Conservation (phyloP, 2,113 vertebrate genomes). For the Phocoena sinus region DNA sequence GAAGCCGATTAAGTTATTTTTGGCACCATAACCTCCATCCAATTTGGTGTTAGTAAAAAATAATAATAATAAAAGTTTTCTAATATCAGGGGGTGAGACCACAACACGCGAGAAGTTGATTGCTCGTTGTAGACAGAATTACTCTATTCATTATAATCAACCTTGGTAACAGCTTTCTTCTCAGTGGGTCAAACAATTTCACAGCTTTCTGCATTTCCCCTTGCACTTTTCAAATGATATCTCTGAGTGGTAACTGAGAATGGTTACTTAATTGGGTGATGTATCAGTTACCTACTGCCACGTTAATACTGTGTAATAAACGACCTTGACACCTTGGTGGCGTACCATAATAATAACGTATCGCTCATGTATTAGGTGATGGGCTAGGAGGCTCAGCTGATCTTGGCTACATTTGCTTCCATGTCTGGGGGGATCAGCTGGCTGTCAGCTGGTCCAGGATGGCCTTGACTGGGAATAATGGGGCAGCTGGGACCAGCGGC, state of each 20-base stretch:
- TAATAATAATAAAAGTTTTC: neutral
- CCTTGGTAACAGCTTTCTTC: neutral
- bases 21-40: neutral
- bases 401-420: neutral
- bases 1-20: constrained; percentile 50
- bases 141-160: accelerated
- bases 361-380: neutral
- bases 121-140: neutral
- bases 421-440: neutral
- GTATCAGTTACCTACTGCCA: accelerated
- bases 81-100: no score
- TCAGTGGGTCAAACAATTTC: neutral
- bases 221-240: neutral
- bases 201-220: neutral
- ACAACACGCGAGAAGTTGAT: no score
- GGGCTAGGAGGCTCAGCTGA: neutral
- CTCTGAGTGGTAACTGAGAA: neutral
- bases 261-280: neutral
- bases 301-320: neutral
- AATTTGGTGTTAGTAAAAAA: neutral
- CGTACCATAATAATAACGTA: accelerated
- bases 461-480: neutral
- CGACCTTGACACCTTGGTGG: accelerated
- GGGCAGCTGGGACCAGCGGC: neutral
- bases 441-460: neutral